Evolutionary conservation across 2,113 vertebrate genomes (phyloP), one percentile per base, ranked within the genome.

Genomic region (Poeciliopsis turrubarensis): DNA sequence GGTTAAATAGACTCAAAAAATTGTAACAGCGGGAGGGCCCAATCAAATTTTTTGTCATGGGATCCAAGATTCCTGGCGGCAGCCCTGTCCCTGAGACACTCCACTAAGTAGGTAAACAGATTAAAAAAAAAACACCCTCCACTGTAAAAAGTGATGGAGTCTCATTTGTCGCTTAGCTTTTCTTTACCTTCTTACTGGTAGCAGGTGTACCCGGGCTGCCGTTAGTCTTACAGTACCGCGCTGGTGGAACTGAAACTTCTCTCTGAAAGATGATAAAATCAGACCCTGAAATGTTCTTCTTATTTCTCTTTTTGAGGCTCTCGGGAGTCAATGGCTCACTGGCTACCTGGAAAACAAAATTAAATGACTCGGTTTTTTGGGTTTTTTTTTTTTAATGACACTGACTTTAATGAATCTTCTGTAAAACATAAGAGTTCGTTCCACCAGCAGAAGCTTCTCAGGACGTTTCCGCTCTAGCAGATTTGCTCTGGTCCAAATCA

Each of bases 181-280:
- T 19, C 44, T 17, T 77, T 39, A 86, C 85, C 83, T 85, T 82
- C 57, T 72, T 84, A 92, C 89, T 90, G 94, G 90, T 60, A 73
- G 0, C 26, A 13, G 65, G 82, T 57, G 60, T 84, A 44, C 29
- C 79, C 3, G 14, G 29, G 64, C 83, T 2, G 22, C 83, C 79
- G 75, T 88, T 95, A 2, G 93, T 84, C 90, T 88, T 96, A 90
- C 95, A 96, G 93, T 97, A 97, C 4, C 96, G 82, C 0, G 95
- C 90, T 41, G 92, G 92, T 1, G 96, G 96, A n/a, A 85, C 64
- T 4, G 83, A 62, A 9, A 82, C 26, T 0, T 73, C 67, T 30
- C 75, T 93, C 79, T 95, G 93, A 70, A 97, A 96, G 37, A 89
- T 95, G 70, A 96, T 78, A 41, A 97, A 97, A 65, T 93, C 90